These are phyloP conservation scores for Smutsia temminckii DNA, from an alignment of 2,797 vertebrate species.

Conservation along the genomic window DNA sequence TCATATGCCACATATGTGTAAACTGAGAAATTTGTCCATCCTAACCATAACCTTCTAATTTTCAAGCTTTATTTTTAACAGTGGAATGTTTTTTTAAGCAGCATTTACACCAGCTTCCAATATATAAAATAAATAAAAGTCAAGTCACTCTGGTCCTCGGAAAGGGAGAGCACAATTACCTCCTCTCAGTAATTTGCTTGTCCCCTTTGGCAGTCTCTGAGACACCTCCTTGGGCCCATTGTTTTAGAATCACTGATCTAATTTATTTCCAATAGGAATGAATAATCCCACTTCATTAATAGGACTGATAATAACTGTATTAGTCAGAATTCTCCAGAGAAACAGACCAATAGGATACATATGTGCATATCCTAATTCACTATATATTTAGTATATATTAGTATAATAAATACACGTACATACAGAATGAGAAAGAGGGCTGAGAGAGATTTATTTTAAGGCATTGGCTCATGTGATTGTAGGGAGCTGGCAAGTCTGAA, in stretches of 20 bases:
- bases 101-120: neutral
- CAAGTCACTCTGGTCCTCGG: neutral
- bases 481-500: neutral
- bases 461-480: neutral
- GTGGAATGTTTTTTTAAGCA: neutral
- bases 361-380: neutral
- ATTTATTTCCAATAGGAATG: neutral
- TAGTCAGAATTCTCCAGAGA: constrained; percentile 24
- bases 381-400: neutral
- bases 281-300: neutral
- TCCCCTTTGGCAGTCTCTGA: neutral
- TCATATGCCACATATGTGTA: neutral
- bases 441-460: constrained; percentile 27
- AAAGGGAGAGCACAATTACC: neutral
- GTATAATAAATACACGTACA: neutral
- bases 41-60: constrained; percentile 21
- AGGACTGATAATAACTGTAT: neutral
- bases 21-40: neutral
- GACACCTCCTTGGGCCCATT: neutral
- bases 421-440: neutral
- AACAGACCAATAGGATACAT: neutral
- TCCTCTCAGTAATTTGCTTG: neutral
- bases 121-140: constrained; percentile 14
- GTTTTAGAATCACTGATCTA: neutral
- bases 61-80: constrained; percentile 8